Conservation (phyloP, 2,888 invertebrate genomes). For the Dromius quadrimaculatus region DNA sequence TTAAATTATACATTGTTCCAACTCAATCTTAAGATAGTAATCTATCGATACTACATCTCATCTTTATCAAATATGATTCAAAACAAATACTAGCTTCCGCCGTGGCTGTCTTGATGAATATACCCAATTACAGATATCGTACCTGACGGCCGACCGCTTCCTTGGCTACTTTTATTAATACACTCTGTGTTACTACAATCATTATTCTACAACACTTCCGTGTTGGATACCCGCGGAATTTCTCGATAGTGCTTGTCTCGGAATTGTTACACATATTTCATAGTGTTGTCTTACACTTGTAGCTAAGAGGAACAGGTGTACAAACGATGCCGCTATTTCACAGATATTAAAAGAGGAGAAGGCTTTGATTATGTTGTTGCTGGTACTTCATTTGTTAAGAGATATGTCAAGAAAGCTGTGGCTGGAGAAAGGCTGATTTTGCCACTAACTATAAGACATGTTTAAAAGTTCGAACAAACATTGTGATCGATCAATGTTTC, state of each 20-base stretch:
- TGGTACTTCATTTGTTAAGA: no score
- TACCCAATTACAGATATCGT: constrained; percentile 36
- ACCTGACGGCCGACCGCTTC: constrained; percentile 29
- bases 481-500: no score
- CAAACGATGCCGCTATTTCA: background rate
- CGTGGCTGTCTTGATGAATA: constrained; percentile 31
- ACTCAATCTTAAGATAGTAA: background rate
- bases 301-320: constrained; percentile 12
- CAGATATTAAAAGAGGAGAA: no score
- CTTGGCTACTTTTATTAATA: constrained; percentile 32
- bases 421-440: no score
- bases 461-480: no score
- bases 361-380: no score
- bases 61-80: constrained; percentile 33
- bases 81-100: constrained; percentile 12
- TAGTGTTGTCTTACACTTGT: constrained; percentile 1
- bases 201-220: constrained; percentile 36
- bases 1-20: constrained; percentile 4
- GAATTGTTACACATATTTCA: constrained; percentile 40
- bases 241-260: constrained; percentile 12
- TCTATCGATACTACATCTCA: constrained; percentile 4
- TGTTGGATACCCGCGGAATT: constrained; percentile 25
- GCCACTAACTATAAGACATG: no score
- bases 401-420: no score
- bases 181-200: constrained; percentile 32